A percentile compares a stretch with the other conserved stretches of the same genome.
phyloP scores from a whole-genome alignment of 1,140 invertebrate genomes.

The Aplysia californica region DNA sequence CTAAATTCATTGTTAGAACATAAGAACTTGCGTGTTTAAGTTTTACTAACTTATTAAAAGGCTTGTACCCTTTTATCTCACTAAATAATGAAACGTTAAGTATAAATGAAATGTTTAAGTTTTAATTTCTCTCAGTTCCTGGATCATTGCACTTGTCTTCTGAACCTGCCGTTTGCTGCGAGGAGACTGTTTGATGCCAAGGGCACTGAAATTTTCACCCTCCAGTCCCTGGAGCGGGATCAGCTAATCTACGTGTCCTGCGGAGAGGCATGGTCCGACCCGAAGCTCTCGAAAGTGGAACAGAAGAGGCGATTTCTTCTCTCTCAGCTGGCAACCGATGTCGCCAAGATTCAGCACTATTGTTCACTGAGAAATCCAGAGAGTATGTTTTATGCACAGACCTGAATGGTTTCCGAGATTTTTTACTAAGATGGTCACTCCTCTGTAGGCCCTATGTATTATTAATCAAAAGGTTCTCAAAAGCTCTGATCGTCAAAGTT shows the following conservation, averaged over 20 bases:
- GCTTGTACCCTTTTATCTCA: no score
- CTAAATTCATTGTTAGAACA: no score
- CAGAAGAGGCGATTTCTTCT: conserved; percentile 60
- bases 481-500: no score
- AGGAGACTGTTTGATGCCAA: conserved; percentile 64
- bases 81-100: no score
- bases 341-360: conserved; percentile 62
- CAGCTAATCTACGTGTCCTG: conserved; percentile 64
- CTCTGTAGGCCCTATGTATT: no score
- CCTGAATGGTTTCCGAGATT: no score
- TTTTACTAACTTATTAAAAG: not conserved
- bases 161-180: conserved; percentile 65
- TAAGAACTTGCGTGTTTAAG: not conserved
- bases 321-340: conserved; percentile 61
- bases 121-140: conserved; percentile 64
- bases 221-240: conserved; percentile 57
- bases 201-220: conserved; percentile 63
- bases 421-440: no score
- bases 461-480: no score
- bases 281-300: conserved; percentile 58
- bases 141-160: conserved; percentile 59
- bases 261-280: conserved; percentile 66
- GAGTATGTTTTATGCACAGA: no score
- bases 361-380: conserved; percentile 58
- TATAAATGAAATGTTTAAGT: no score